phyloP scores from a whole-genome alignment of 2,888 invertebrate species.

The Microplitis deprimator region DNA sequence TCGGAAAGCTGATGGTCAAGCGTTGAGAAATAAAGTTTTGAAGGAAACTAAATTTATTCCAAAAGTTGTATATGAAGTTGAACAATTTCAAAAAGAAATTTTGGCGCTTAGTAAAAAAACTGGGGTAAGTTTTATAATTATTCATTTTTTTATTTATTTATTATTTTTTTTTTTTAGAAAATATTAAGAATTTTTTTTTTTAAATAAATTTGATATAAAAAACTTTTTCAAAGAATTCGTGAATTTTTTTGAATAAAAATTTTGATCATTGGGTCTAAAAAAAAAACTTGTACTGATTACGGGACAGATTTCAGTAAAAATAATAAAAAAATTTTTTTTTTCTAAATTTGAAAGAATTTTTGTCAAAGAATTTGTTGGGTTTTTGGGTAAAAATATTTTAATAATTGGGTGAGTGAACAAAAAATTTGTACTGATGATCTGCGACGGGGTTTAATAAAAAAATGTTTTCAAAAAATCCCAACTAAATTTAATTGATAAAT shows the following conservation, averaged over 20 bases:
- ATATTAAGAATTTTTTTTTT: neutral
- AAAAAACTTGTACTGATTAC: neutral
- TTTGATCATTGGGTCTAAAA: neutral
- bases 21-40: conserved; percentile 73
- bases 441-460: too few species aligned
- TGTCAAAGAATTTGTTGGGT: too few species aligned
- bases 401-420: too few species aligned
- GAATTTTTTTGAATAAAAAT: neutral
- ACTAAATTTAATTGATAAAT: neutral
- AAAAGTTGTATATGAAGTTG: conserved; percentile 77
- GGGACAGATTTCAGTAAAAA: too few species aligned
- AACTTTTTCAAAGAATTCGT: too few species aligned
- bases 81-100: conserved; percentile 77
- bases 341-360: too few species aligned
- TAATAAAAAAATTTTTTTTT: too few species aligned
- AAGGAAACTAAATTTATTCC: conserved; percentile 78
- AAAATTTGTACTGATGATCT: too few species aligned
- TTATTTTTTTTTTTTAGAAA: neutral
- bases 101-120: conserved; percentile 76
- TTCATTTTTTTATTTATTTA: neutral
- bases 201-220: too few species aligned
- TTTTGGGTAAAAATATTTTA: too few species aligned
- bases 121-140: conserved; percentile 69
- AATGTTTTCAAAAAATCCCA: too few species aligned
- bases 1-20: conserved; percentile 67